These are phyloP conservation scores for Stenoptilia bipunctidactyla DNA, from an alignment of 2,888 invertebrate species.

Conservation along the genomic window DNA sequence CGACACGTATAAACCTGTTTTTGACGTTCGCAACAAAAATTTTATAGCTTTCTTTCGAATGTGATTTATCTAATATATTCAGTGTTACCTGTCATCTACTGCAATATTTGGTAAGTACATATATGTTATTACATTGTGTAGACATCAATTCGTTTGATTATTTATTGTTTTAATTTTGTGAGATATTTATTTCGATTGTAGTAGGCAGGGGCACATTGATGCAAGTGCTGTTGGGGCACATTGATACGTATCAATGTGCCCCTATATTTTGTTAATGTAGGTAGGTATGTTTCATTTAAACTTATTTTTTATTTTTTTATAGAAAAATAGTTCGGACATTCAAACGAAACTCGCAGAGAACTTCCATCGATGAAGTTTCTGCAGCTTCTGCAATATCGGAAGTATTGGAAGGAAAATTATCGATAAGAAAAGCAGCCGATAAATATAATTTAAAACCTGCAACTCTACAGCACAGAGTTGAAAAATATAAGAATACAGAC, in stretches of 20 bases:
- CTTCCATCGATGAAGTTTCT: conserved; percentile 7
- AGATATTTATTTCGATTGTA: conserved; percentile 1
- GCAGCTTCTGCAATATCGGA: conserved; percentile 6
- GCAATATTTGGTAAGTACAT: conserved; percentile 2
- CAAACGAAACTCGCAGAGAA: conserved; percentile 5
- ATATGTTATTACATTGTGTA: conserved; percentile 1
- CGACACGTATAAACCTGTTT: neutral
- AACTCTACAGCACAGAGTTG: conserved; percentile 12
- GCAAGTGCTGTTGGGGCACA: neutral
- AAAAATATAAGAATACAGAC: conserved; percentile 10
- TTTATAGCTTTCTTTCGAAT: neutral
- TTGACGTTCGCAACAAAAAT: neutral
- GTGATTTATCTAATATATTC: too few species aligned
- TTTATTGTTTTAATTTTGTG: neutral
- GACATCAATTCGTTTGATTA: neutral
- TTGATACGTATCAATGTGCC: conserved; percentile 1
- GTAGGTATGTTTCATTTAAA: neutral
- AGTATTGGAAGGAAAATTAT: conserved; percentile 8
- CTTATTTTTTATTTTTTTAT: conserved; percentile 2
- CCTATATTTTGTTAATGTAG: neutral
- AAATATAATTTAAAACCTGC: conserved; percentile 11
- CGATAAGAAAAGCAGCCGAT: conserved; percentile 12
- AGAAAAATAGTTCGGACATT: conserved; percentile 9
- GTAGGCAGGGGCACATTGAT: conserved; percentile 2
- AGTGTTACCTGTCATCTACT: too few species aligned